These are phyloP conservation scores for Gasteruption jaculator DNA, from an alignment of 2,888 invertebrate species.

Conservation along the genomic window DNA sequence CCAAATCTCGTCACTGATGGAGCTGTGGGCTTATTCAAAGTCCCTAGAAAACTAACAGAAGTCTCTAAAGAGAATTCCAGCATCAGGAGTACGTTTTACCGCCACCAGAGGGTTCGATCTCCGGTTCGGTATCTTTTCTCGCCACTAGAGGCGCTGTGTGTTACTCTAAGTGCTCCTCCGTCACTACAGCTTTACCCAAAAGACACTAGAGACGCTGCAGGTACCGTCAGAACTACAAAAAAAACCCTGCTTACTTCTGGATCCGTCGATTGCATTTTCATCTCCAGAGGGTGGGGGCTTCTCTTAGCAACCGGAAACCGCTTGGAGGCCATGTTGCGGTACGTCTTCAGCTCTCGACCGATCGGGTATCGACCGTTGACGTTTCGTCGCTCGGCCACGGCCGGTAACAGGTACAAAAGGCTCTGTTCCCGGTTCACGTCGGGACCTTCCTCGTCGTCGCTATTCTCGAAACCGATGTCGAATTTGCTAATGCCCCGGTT, in stretches of 20 bases:
- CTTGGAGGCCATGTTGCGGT: conserved; percentile 30
- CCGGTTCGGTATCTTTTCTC: no score
- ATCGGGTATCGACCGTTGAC: conserved; percentile 41
- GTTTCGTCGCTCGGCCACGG: conserved; percentile 35
- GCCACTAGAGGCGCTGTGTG: no score
- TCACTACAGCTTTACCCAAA: no score
- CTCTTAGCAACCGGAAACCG: conserved; percentile 43
- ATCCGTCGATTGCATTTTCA: conserved; percentile 38
- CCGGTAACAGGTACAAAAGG: conserved; percentile 27
- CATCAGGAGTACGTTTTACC: not conserved
- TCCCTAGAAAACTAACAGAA: not conserved
- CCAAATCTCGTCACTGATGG: no score
- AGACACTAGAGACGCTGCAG: no score
- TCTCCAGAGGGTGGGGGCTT: conserved; percentile 36
- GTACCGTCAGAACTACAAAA: no score
- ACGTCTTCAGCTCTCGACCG: conserved; percentile 32
- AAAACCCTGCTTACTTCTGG: conserved; percentile 37
- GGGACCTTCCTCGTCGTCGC: conserved; percentile 26
- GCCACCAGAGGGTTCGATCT: not conserved
- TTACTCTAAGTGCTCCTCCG: no score
- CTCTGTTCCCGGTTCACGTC: conserved; percentile 30
- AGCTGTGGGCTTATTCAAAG: no score
- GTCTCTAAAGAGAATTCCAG: not conserved
- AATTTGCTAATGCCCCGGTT: no score
- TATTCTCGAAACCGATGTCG: no score